phyloP scores from a whole-genome alignment of 1,140 invertebrate species.

The Tetragnatha versicolor region DNA sequence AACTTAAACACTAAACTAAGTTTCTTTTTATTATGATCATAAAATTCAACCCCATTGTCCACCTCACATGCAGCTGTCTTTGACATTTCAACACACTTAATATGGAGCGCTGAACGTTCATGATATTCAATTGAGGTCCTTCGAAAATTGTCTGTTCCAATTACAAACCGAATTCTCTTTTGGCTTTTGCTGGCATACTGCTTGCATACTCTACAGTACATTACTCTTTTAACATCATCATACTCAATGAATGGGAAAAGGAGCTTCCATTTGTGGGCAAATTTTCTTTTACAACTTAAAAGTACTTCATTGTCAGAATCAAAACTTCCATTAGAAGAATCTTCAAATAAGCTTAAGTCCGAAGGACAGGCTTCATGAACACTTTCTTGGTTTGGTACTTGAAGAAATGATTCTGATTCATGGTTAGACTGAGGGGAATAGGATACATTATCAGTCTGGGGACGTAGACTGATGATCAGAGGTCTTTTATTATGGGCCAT shows the following conservation, averaged over 20 bases:
- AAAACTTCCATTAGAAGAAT: too few species aligned
- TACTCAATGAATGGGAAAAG: slow-evolving; percentile 15
- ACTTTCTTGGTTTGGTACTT: too few species aligned
- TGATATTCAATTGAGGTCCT: background rate
- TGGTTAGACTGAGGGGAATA: too few species aligned
- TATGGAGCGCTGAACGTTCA: slow-evolving; percentile 1
- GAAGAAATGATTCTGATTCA: too few species aligned
- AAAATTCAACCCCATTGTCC: background rate
- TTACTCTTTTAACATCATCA: slow-evolving; percentile 3
- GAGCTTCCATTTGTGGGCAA: background rate
- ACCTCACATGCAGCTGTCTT: background rate
- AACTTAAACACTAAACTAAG: background rate
- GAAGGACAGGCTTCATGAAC: too few species aligned
- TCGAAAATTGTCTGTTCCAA: slow-evolving; percentile 4
- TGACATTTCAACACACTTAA: background rate
- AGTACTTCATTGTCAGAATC: background rate
- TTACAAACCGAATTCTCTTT: background rate
- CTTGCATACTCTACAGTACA: slow-evolving; percentile 31
- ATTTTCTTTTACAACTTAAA: background rate
- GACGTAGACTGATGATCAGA: too few species aligned
- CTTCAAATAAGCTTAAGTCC: too few species aligned
- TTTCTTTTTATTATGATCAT: background rate
- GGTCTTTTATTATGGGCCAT: too few species aligned
- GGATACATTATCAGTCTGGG: too few species aligned
- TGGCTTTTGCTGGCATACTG: background rate